phyloP scores from a whole-genome alignment of 2,113 vertebrate genomes.

The Neofelis nebulosa region DNA sequence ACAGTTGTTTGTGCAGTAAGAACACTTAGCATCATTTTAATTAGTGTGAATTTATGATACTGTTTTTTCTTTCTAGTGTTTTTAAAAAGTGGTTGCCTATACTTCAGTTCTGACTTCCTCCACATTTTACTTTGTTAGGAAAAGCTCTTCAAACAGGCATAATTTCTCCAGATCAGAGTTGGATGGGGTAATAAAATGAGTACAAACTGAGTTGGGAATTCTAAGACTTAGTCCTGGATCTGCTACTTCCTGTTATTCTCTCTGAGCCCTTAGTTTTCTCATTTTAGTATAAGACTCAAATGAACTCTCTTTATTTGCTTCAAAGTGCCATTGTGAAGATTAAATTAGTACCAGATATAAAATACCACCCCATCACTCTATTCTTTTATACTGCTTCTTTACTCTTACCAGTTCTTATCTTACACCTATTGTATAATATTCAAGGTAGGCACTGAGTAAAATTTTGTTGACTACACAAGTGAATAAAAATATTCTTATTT shows the following conservation, averaged over 20 bases:
- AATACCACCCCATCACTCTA: background rate
- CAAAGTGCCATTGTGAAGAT: background rate
- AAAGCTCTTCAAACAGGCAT: background rate
- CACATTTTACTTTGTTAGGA: background rate
- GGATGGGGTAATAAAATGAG: background rate
- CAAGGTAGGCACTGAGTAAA: background rate
- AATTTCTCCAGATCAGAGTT: background rate
- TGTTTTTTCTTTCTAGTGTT: background rate
- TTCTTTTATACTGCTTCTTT: background rate
- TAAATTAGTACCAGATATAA: background rate
- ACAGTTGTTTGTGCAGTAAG: background rate
- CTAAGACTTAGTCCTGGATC: background rate
- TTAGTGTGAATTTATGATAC: slow-evolving; percentile 24
- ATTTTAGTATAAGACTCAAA: background rate
- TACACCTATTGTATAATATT: background rate
- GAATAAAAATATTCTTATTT: background rate
- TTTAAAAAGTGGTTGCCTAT: slow-evolving; percentile 15
- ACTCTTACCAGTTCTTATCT: background rate
- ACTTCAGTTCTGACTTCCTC: background rate
- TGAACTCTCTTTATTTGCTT: background rate
- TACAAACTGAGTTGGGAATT: background rate
- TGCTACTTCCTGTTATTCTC: background rate
- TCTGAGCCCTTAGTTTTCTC: background rate
- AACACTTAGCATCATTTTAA: slow-evolving; percentile 26
- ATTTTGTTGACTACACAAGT: background rate